Percentiles rank a stretch among this genome's conserved stretches.
Evolutionary conservation across 2,888 invertebrate species (phyloP).

Genomic region (Apoda limacodes): DNA sequence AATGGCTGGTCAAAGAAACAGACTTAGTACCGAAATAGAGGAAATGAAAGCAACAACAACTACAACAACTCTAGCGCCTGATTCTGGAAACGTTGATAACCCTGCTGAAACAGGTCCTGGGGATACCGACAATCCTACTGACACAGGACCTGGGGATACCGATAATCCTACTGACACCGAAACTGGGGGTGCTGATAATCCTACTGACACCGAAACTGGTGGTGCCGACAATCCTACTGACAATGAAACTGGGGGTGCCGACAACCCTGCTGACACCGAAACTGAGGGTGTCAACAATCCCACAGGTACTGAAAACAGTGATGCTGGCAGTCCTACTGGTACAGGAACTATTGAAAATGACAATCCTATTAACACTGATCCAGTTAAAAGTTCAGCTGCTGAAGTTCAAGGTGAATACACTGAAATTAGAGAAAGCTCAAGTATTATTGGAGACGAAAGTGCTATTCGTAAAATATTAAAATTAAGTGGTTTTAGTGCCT

Average conservation of each 20-base stretch:
- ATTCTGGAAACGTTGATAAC: background rate
- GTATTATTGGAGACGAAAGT: too few relatives aligned
- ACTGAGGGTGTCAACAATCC: constrained; percentile 8
- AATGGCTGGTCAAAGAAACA: constrained; percentile 41
- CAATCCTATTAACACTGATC: too few relatives aligned
- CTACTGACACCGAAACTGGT: background rate
- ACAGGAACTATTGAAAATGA: constrained; percentile 7
- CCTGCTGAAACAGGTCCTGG: background rate
- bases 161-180: constrained; percentile 1
- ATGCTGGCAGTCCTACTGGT: constrained; percentile 9
- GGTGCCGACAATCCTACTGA: constrained; percentile 10
- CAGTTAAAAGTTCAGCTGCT: too few relatives aligned
- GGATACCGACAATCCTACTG: background rate
- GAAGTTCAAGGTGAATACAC: too few relatives aligned
- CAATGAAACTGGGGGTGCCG: background rate
- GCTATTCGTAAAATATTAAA: too few relatives aligned
- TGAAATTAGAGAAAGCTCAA: too few relatives aligned
- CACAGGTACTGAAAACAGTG: constrained; percentile 1
- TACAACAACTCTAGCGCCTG: background rate
- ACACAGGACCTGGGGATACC: background rate
- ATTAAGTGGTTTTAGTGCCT: too few relatives aligned
- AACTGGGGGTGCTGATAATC: constrained; percentile 1
- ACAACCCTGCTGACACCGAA: constrained; percentile 9
- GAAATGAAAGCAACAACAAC: constrained; percentile 20
- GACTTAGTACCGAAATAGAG: constrained; percentile 26